These are phyloP conservation scores for Myotis vivesi DNA, from an alignment of 2,797 vertebrate species.

Conservation along the genomic window DNA sequence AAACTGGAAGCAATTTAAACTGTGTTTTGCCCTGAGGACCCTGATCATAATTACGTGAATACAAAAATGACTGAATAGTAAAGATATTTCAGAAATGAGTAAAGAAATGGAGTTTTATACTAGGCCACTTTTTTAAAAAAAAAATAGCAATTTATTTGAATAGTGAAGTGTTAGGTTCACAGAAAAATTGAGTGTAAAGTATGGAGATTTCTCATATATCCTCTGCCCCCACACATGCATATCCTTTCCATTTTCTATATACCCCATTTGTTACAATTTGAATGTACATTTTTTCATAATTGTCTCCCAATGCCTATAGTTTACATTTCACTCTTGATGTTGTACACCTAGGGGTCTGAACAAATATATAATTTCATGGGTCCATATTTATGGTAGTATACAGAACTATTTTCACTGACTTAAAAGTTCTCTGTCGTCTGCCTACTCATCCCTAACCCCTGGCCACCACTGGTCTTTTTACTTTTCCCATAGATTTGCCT, in stretches of 20 bases:
- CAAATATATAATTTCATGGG: neutral
- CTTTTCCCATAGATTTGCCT: neutral
- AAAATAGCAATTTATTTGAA: neutral
- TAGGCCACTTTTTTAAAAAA: neutral
- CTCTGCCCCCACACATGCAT: fast-evolving
- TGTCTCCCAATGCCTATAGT: neutral
- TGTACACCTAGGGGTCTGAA: neutral
- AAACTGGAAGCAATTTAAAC: slow-evolving; percentile 62
- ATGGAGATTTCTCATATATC: neutral
- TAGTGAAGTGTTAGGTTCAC: neutral
- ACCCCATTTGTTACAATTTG: neutral
- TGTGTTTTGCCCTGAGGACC: slow-evolving; percentile 45
- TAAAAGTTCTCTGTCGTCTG: neutral
- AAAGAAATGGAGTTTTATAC: slow-evolving; percentile 10
- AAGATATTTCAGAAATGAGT: slow-evolving; percentile 31
- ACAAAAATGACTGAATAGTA: slow-evolving; percentile 33
- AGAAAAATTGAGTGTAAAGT: neutral
- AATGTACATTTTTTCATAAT: neutral
- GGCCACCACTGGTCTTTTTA: neutral
- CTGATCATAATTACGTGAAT: slow-evolving; percentile 30
- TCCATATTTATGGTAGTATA: neutral
- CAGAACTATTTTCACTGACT: neutral
- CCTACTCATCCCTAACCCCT: neutral
- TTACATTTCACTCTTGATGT: neutral
- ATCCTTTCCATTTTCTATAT: neutral